These are phyloP conservation scores for Allacma fusca DNA, from an alignment of 2,888 invertebrate genomes.

Conservation along the genomic window DNA sequence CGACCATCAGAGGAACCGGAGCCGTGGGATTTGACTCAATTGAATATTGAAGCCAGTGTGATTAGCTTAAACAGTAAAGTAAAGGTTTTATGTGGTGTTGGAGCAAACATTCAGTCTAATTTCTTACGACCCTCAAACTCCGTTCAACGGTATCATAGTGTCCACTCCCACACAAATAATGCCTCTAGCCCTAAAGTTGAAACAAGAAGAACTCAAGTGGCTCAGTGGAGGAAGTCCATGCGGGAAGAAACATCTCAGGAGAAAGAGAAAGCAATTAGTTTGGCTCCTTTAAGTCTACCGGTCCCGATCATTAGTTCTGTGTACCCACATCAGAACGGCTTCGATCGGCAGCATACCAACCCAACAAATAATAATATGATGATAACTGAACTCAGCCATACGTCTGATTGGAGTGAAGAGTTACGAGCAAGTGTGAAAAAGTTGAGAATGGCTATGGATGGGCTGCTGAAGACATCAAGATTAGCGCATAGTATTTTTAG, in stretches of 20 bases:
- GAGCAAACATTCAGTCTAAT: constrained; percentile 65
- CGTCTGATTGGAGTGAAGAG: constrained; percentile 76
- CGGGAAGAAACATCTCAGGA: constrained; percentile 44
- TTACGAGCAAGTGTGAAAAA: constrained; percentile 82
- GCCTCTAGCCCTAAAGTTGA: constrained; percentile 35
- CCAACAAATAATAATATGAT: constrained; percentile 43
- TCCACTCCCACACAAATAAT: constrained; percentile 30
- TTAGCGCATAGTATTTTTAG: constrained; percentile 84
- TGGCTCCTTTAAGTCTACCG: constrained; percentile 30
- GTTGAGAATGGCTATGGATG: constrained; percentile 80
- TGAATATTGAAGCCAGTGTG: constrained; percentile 86
- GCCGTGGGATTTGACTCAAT: constrained; percentile 83
- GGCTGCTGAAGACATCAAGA: constrained; percentile 76
- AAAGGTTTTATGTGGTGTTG: constrained; percentile 78
- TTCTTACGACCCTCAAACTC: constrained; percentile 47
- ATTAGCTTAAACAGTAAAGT: constrained; percentile 86
- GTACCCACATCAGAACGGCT: constrained; percentile 20
- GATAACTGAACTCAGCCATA: constrained; percentile 15
- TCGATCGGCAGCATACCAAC: constrained; percentile 21
- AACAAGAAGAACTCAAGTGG: constrained; percentile 35
- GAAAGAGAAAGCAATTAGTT: constrained; percentile 28
- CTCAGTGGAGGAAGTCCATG: constrained; percentile 52
- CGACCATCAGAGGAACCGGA: constrained; percentile 83
- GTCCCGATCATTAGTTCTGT: not conserved
- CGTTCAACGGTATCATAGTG: constrained; percentile 46